Conservation (phyloP, 1,140 invertebrate genomes). For the Dufourea novaeangliae region DNA sequence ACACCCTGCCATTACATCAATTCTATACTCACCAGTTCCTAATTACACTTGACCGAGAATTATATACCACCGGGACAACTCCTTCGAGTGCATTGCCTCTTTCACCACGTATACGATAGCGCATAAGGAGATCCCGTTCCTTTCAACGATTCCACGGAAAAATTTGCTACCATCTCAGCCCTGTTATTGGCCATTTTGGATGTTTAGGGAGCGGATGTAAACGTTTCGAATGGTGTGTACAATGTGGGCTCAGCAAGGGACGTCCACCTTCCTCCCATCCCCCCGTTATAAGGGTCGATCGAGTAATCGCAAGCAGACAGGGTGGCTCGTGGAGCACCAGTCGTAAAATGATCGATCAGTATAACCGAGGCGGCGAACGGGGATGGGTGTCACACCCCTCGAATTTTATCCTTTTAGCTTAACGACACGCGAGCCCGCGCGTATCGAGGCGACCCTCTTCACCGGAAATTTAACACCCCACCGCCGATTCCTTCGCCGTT, state of each 20-base stretch:
- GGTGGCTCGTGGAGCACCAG: background rate
- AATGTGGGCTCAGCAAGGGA: background rate
- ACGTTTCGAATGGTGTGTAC: constrained; percentile 1
- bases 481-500: too few species aligned
- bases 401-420: constrained; percentile 24
- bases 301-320: constrained; percentile 14
- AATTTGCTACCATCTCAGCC: constrained; percentile 4
- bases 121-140: background rate
- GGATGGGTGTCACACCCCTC: background rate
- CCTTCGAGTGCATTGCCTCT: background rate
- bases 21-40: too few species aligned
- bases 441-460: too few species aligned
- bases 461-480: background rate
- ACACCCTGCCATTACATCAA: too few species aligned
- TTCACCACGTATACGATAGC: background rate
- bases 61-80: too few species aligned
- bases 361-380: background rate
- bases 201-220: background rate
- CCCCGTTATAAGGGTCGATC: background rate
- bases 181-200: background rate
- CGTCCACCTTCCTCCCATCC: too few species aligned
- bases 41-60: too few species aligned
- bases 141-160: background rate
- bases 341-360: constrained; percentile 15
- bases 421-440: background rate